These are phyloP conservation scores for Neolamprologus modestus DNA, from an alignment of 2,113 vertebrate genomes.

Conservation along the genomic window DNA sequence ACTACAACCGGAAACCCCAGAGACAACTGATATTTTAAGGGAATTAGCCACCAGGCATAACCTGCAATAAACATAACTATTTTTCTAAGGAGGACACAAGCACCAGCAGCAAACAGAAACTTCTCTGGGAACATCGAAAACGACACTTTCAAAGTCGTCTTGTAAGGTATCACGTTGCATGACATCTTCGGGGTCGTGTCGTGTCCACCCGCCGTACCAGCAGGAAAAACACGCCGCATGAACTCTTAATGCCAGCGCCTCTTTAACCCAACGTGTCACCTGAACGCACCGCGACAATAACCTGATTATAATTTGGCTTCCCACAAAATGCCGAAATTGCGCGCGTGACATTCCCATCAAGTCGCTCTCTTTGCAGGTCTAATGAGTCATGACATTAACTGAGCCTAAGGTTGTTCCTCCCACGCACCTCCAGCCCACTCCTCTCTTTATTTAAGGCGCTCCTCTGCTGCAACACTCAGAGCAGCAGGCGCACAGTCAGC, in stretches of 20 bases:
- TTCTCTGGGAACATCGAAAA: not conserved
- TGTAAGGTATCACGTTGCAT: not conserved
- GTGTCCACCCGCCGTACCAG: not conserved
- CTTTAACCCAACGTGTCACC: not conserved
- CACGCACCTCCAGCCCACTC: conserved; percentile 41
- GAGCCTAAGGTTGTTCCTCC: conserved; percentile 48
- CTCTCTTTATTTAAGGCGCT: conserved; percentile 45
- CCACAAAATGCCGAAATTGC: not conserved
- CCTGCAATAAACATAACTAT: not conserved
- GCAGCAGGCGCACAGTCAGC: conserved; percentile 32
- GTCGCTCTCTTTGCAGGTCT: conserved; percentile 12
- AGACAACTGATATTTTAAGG: not conserved
- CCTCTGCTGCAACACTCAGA: conserved; percentile 34
- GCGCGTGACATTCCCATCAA: not conserved
- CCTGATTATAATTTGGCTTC: not conserved
- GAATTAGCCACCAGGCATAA: not conserved
- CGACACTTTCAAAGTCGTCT: not conserved
- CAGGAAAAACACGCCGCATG: not conserved
- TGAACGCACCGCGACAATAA: conserved; percentile 25
- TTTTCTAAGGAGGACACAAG: not conserved
- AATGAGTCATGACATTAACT: conserved; percentile 60
- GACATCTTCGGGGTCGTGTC: not conserved
- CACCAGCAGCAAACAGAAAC: not conserved
- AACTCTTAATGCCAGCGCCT: not conserved
- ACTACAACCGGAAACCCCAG: not conserved